These are phyloP conservation scores for Chaetophractus vellerosus DNA, from an alignment of 2,797 vertebrate genomes.

Conservation along the genomic window DNA sequence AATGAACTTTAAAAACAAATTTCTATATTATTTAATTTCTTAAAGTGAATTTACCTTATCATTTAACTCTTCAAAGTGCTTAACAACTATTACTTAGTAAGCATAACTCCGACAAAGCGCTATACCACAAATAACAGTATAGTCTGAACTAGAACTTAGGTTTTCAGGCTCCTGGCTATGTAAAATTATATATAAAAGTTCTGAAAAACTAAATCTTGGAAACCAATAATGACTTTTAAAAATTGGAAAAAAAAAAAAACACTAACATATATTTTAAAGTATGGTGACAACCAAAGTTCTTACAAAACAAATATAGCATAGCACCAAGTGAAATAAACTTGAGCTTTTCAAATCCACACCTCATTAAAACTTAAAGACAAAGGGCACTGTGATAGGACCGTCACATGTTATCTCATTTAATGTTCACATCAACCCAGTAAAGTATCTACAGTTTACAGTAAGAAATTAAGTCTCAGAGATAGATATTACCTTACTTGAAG, in stretches of 20 bases:
- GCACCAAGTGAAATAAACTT: constrained; percentile 24
- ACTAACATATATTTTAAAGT: background rate
- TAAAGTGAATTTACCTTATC: background rate
- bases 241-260: background rate
- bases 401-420: constrained; percentile 14
- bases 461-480: background rate
- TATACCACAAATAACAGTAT: background rate
- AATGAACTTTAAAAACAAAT: background rate
- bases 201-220: constrained; percentile 2
- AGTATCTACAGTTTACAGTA: background rate
- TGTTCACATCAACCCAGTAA: background rate
- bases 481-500: constrained; percentile 21
- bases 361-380: constrained; percentile 44
- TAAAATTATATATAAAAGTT: background rate
- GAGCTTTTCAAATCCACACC: constrained; percentile 20
- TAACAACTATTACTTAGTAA: background rate
- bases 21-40: too few relatives aligned
- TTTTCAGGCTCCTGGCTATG: background rate
- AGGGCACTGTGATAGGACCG: background rate
- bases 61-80: background rate
- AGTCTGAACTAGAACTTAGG: background rate
- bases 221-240: constrained; percentile 35
- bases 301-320: constrained; percentile 30
- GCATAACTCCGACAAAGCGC: background rate
- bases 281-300: constrained; percentile 16